A percentile compares a stretch with the other conserved stretches of the same genome.
These are phyloP conservation scores for Himalopsyche tibetana DNA, from an alignment of 2,888 invertebrate genomes.

Conservation along the genomic window DNA sequence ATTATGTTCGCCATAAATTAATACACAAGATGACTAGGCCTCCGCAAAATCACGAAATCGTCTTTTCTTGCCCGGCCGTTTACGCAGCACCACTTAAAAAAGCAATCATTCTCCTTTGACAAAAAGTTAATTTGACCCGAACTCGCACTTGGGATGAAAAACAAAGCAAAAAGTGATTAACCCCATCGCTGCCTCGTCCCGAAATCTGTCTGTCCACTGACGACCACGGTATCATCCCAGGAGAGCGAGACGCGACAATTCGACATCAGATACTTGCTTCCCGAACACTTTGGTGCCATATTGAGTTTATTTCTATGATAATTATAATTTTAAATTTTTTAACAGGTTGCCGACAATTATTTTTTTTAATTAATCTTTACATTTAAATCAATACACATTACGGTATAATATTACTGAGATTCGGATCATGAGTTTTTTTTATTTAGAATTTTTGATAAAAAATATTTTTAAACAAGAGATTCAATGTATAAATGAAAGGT, in stretches of 20 bases:
- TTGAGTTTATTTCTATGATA: no score
- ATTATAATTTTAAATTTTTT: no score
- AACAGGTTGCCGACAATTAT: no score
- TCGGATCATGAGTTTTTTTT: no score
- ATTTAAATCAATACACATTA: no score
- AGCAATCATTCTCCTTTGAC: slow-evolving; percentile 46
- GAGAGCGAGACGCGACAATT: not conserved
- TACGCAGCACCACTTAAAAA: slow-evolving; percentile 44
- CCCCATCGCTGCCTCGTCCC: slow-evolving; percentile 54
- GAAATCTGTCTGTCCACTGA: slow-evolving; percentile 50
- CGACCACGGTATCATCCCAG: slow-evolving; percentile 37
- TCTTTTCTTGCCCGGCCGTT: slow-evolving; percentile 41
- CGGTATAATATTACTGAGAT: no score
- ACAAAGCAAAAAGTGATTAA: slow-evolving; percentile 64
- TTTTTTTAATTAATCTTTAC: no score
- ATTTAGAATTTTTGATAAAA: no score
- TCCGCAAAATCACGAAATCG: slow-evolving; percentile 31
- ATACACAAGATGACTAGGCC: not conserved
- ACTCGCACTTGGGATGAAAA: slow-evolving; percentile 52
- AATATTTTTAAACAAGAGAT: no score
- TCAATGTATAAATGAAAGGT: no score
- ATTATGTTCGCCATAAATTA: slow-evolving; percentile 13
- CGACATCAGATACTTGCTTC: not conserved
- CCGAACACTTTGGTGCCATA: no score
- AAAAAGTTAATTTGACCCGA: slow-evolving; percentile 57